Evolutionary conservation across 2,797 vertebrate species (phyloP), one percentile per base, ranked within the genome.

Genomic region (Mus spretus): DNA sequence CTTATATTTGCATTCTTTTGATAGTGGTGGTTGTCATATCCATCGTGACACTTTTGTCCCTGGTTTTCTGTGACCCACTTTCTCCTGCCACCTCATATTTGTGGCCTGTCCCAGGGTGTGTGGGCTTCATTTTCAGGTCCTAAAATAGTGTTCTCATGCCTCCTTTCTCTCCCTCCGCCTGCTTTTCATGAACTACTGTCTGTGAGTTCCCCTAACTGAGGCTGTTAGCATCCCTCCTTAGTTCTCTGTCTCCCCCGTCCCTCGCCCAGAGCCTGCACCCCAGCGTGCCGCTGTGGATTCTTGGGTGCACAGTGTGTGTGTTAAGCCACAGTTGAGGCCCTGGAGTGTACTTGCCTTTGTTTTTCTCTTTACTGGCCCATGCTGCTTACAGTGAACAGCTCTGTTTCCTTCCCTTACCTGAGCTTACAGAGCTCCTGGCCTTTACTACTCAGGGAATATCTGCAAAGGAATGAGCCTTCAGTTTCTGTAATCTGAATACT

Each of bases 401-500:
- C 24, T 80, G 24, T 89, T 96, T 96, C 88, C 44, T 85, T 81
- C 11, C 72, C 28, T 95, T 85, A 63, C 65, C 6, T 50, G 24
- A 83, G 24, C 37, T 92, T 90, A 70, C 24, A 31, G 63, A 74
- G 28, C 85, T 2, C 59, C 55, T 95, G 24, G 8, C 87, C 77
- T 53, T 91, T 65, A 79, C 34, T 81, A 85, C n/a, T 96, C 77
- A 88, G 1, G 72, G 88, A 84, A 47, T 89, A 80, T 70, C 95
- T 85, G 72, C 78, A 90, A 96, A 93, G 24, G 11, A 91, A 93
- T 88, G 28, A 92, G 78, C 61, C 79, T 75, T 65, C 3, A 31
- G 17, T 67, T 95, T 95, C 89, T 89, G 6, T 95, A 85, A 80
- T 47, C n/a, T 77, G 57, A 89, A 37, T 90, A 44, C 61, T 95